Evolutionary conservation across 2,797 vertebrate genomes (phyloP).

Genomic region (Enteromius afrohamiltoni): DNA sequence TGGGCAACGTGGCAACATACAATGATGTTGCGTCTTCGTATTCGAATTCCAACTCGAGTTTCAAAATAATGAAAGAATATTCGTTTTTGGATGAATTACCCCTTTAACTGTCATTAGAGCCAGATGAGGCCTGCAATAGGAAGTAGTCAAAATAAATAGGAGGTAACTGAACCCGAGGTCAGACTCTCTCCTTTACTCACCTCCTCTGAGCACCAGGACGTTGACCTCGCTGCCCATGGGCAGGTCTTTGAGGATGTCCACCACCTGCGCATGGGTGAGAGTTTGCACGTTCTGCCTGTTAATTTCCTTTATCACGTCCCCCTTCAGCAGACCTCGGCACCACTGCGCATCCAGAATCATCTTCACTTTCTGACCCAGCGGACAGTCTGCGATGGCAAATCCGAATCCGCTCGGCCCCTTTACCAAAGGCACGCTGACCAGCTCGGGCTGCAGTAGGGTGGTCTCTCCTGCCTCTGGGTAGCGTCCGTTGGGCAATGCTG

Average conservation of each 20-base stretch:
- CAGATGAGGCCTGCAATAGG: conserved; percentile 46
- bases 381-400: conserved; percentile 95
- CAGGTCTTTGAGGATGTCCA: conserved; percentile 97
- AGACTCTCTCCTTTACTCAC: conserved; percentile 71
- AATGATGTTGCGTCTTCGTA: not conserved
- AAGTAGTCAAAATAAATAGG: not conserved
- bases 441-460: conserved; percentile 87
- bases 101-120: not conserved
- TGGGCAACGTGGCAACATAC: not conserved
- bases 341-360: conserved; percentile 98
- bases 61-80: not conserved
- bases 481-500: conserved; percentile 80
- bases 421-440: conserved; percentile 87
- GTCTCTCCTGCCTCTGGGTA: conserved; percentile 83
- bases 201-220: conserved; percentile 92
- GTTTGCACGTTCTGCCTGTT: conserved; percentile 94
- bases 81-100: not conserved
- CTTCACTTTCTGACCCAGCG: conserved; percentile 95
- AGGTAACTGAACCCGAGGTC: not conserved
- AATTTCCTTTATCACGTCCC: conserved; percentile 96
- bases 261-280: conserved; percentile 92
- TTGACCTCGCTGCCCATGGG: conserved; percentile 91
- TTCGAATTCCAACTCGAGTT: not conserved
- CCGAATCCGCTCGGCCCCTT: conserved; percentile 96
- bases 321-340: conserved; percentile 94